Conservation (phyloP, 2,113 vertebrate species). For the Corynorhinus townsendii region DNA sequence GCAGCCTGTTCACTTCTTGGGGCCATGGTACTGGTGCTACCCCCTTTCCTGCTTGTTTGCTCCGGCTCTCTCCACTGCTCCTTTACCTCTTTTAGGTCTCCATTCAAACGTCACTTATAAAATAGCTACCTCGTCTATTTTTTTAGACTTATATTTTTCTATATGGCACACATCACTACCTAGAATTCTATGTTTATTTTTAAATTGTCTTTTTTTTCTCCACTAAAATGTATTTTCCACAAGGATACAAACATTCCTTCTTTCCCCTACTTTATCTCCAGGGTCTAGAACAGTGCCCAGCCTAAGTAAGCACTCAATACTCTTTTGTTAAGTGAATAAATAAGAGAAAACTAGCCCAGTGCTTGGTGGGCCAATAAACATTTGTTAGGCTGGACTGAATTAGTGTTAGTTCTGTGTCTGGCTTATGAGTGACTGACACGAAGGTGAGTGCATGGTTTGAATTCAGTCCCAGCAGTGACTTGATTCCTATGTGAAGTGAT, state of each 20-base stretch:
- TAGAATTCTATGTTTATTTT: not conserved
- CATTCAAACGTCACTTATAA: not conserved
- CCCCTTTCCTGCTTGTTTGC: not conserved
- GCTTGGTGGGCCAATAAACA: not conserved
- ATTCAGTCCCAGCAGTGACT: not conserved
- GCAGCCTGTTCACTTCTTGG: too few relatives aligned
- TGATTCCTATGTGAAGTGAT: not conserved
- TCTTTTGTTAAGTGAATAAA: not conserved
- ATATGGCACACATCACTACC: not conserved
- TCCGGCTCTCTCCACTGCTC: not conserved
- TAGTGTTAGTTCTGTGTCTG: not conserved
- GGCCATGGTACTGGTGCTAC: not conserved
- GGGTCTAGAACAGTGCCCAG: not conserved
- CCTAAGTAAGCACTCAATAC: not conserved
- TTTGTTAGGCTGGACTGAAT: not conserved
- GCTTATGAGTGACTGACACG: not conserved
- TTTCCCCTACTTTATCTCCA: not conserved
- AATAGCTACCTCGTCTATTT: not conserved
- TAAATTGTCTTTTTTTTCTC: not conserved
- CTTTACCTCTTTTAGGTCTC: not conserved
- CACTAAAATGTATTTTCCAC: not conserved
- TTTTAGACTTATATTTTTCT: not conserved
- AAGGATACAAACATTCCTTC: not conserved
- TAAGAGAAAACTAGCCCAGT: not conserved
- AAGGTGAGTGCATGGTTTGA: not conserved